These are phyloP conservation scores for Drosophila phalerata DNA, from an alignment of 2,888 invertebrate genomes.

Conservation along the genomic window DNA sequence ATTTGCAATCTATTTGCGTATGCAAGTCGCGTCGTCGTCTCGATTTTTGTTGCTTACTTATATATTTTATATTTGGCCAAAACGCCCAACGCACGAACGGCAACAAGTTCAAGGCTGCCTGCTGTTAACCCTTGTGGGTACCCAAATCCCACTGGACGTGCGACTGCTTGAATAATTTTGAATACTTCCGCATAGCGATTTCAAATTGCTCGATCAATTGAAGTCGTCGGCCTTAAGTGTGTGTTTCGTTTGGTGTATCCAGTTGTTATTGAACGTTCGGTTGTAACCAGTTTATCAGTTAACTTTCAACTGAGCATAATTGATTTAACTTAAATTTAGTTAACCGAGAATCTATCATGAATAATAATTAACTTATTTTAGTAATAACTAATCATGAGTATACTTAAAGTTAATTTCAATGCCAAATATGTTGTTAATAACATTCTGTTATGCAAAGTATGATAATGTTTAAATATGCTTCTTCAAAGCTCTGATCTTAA, in stretches of 20 bases:
- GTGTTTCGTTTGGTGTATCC: not conserved
- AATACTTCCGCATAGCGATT: slow-evolving; percentile 44
- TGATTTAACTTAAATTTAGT: not conserved
- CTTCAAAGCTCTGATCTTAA: too few species aligned
- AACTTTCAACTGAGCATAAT: not conserved
- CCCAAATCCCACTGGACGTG: slow-evolving; percentile 10
- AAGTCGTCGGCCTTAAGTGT: slow-evolving; percentile 29
- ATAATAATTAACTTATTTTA: not conserved
- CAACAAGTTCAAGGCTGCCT: slow-evolving; percentile 58
- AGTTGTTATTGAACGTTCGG: slow-evolving; percentile 17
- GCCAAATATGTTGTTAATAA: not conserved
- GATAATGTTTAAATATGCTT: too few species aligned
- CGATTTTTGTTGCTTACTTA: slow-evolving; percentile 3
- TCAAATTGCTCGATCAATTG: slow-evolving; percentile 2
- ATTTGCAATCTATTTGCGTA: slow-evolving; percentile 31
- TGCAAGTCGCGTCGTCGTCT: slow-evolving; percentile 25
- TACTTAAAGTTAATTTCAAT: not conserved
- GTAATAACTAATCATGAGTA: too few species aligned
- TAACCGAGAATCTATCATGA: not conserved
- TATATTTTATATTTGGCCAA: not conserved
- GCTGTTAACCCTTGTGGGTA: slow-evolving; percentile 30
- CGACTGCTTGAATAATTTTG: slow-evolving; percentile 30
- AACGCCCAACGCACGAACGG: slow-evolving; percentile 32
- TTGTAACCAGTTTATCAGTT: slow-evolving; percentile 1
- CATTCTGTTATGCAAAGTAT: not conserved